Percentiles rank a stretch among this genome's conserved stretches.
phyloP scores from a whole-genome alignment of 2,888 invertebrate genomes.

The Scaeva pyrastri region DNA sequence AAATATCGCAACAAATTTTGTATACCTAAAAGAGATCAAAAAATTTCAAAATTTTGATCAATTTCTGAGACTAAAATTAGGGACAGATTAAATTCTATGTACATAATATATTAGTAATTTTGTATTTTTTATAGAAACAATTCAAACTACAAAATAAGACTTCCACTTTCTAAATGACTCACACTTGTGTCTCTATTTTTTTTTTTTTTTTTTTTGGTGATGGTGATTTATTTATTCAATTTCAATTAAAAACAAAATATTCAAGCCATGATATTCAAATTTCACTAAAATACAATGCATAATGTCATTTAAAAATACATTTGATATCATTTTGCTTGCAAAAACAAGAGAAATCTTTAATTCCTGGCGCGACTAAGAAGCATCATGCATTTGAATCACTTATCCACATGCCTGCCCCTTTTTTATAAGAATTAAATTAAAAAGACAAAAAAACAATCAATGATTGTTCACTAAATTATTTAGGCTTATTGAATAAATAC shows the following conservation, averaged over 20 bases:
- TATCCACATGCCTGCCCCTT: constrained; percentile 35
- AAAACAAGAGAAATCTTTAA: constrained; percentile 27
- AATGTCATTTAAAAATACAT: constrained; percentile 67
- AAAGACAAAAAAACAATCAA: constrained; percentile 62
- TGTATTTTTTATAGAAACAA: too few species aligned
- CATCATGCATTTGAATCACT: constrained; percentile 60
- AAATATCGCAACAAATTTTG: too few species aligned
- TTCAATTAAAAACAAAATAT: constrained; percentile 12
- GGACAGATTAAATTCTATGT: too few species aligned
- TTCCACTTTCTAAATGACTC: too few species aligned
- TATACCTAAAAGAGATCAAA: too few species aligned
- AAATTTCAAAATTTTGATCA: too few species aligned
- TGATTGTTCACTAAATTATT: constrained; percentile 65
- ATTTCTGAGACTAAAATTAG: too few species aligned
- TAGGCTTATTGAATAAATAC: constrained; percentile 65
- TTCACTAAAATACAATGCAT: constrained; percentile 15
- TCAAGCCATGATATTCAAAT: constrained; percentile 15
- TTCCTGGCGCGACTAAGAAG: constrained; percentile 38
- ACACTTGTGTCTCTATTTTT: too few species aligned
- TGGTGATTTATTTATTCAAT: neutral
- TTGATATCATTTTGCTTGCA: constrained; percentile 59
- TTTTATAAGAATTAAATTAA: constrained; percentile 13
- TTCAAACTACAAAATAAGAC: too few species aligned
- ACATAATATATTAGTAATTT: too few species aligned
- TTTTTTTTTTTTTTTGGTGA: too few species aligned